Evolutionary conservation across 2,888 invertebrate genomes (phyloP).

Genomic region (Drosophila testacea): DNA sequence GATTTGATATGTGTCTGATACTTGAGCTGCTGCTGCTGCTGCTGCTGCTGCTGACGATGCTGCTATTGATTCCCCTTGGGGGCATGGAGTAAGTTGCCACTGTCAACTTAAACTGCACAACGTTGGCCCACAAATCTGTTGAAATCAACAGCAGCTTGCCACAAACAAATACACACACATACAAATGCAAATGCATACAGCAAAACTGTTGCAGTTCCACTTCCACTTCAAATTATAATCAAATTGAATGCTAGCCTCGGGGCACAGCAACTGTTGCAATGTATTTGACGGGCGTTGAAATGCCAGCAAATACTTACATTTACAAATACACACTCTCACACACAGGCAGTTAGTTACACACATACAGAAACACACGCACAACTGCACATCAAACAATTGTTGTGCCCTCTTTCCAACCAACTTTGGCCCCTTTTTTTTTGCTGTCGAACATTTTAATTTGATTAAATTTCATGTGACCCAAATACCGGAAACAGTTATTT

Average conservation of each 20-base stretch:
- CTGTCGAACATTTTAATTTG: constrained; percentile 82
- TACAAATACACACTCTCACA: constrained; percentile 9
- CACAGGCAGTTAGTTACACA: constrained; percentile 21
- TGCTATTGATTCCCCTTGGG: constrained; percentile 62
- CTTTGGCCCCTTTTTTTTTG: constrained; percentile 48
- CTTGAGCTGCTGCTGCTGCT: constrained; percentile 54
- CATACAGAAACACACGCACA: constrained; percentile 30
- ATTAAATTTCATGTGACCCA: constrained; percentile 82
- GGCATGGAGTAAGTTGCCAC: constrained; percentile 54
- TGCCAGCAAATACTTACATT: constrained; percentile 32
- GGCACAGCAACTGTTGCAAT: constrained; percentile 61
- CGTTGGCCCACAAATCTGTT: constrained; percentile 66
- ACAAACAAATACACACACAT: constrained; percentile 12
- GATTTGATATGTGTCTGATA: constrained; percentile 65
- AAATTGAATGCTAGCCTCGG: constrained; percentile 54
- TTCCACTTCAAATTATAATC: constrained; percentile 63
- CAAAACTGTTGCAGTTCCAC: constrained; percentile 50
- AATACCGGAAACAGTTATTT: constrained; percentile 81
- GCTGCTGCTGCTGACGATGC: constrained; percentile 24
- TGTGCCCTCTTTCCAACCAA: constrained; percentile 47
- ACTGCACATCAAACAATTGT: constrained; percentile 58
- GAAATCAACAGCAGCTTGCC: constrained; percentile 52
- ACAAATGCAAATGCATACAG: constrained; percentile 20
- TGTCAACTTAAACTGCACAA: constrained; percentile 69
- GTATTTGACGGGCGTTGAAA: constrained; percentile 39